Evolutionary conservation across 2,113 vertebrate species (phyloP).

Genomic region (Phalacrocorax carbo): DNA sequence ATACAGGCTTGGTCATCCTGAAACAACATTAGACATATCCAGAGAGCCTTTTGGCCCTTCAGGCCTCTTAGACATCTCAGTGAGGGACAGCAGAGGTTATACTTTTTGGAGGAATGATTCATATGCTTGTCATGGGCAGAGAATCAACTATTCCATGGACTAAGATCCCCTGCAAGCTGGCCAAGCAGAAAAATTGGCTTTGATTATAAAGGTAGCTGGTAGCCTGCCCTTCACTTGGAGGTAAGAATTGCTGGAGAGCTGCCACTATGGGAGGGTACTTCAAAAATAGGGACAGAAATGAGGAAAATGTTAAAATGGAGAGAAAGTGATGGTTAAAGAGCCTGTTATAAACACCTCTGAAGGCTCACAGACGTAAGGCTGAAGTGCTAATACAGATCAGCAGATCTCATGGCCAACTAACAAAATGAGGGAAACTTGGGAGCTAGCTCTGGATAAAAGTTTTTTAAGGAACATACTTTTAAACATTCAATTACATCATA

Average conservation of each 20-base stretch:
- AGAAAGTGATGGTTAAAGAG: neutral
- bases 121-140: conserved; percentile 23
- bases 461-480: neutral
- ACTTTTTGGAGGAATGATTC: conserved; percentile 40
- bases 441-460: neutral
- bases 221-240: conserved; percentile 53
- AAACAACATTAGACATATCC: neutral
- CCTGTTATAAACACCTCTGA: conserved; percentile 2
- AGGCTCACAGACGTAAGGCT: neutral
- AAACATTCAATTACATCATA: neutral
- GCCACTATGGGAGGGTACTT: conserved; percentile 10
- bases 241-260: conserved; percentile 41
- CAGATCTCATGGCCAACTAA: neutral
- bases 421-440: neutral
- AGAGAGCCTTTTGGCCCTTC: neutral
- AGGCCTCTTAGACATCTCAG: neutral
- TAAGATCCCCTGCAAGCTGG: conserved; percentile 41
- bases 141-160: conserved; percentile 58
- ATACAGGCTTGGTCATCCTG: neutral
- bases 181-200: conserved; percentile 52
- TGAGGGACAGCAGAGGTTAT: conserved; percentile 37
- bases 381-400: neutral
- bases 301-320: conserved; percentile 51
- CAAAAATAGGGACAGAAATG: conserved; percentile 39
- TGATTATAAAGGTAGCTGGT: conserved; percentile 60